These are phyloP conservation scores for Emydoidea blandingii DNA, from an alignment of 2,797 vertebrate genomes.

Conservation along the genomic window DNA sequence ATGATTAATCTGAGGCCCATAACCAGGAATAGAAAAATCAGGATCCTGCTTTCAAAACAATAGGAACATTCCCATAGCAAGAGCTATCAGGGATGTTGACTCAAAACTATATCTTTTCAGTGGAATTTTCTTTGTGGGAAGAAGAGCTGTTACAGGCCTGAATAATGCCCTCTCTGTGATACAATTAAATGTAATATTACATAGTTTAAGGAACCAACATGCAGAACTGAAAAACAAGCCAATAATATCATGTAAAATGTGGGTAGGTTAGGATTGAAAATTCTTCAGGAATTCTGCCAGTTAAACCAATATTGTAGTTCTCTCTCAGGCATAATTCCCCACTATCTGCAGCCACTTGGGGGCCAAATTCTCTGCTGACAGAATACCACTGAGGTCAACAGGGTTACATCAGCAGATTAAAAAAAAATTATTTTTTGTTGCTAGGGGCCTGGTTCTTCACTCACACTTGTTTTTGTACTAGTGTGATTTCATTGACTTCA, in stretches of 20 bases:
- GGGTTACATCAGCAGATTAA: not conserved
- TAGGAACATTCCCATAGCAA: not conserved
- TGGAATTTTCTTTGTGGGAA: not conserved
- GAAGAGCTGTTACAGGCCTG: not conserved
- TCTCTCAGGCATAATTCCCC: not conserved
- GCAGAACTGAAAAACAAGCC: not conserved
- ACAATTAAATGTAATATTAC: not conserved
- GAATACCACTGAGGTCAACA: not conserved
- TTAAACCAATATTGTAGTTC: not conserved
- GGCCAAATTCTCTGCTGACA: not conserved
- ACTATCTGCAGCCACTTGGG: not conserved
- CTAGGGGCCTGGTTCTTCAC: not conserved
- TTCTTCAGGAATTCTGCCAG: not conserved
- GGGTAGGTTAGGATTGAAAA: not conserved
- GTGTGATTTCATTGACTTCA: conserved; percentile 8
- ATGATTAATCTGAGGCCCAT: conserved; percentile 58
- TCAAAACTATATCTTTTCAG: not conserved
- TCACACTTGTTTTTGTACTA: conserved; percentile 31
- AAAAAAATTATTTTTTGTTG: not conserved
- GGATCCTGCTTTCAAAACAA: not conserved
- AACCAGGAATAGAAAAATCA: conserved; percentile 36
- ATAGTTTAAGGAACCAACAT: not conserved
- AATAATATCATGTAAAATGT: not conserved
- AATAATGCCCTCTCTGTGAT: not conserved
- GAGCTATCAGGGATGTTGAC: not conserved